Evolutionary conservation across 2,888 invertebrate species (phyloP), one percentile per base, ranked within the genome.

Genomic region (Sipha maydis): DNA sequence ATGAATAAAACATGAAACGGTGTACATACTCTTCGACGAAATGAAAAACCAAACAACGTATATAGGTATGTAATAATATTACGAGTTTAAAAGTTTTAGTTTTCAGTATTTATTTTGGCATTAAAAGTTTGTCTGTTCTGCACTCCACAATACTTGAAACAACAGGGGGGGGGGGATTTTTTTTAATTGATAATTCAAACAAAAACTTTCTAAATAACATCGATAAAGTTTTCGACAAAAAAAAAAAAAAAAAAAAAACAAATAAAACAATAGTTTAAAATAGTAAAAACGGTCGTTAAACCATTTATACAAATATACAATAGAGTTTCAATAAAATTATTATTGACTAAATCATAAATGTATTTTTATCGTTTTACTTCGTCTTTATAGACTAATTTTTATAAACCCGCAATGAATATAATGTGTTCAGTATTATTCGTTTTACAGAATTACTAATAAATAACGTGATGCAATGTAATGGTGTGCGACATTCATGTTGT

Each of bases 131-230:
- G 28, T 48, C 69, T 21, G 41, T 41, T 41, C 2, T 11, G 69
- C 56, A 19, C 34, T 31, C 73, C 48, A 3, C 11, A 28, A 71
- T 71, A 71, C 69, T n/a, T 34, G 73, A 34, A 34, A 73, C 5
- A 73, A 19, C n/a, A 34, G 73, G 48, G 14, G 14, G 4, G 73
- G 73, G 48, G 14, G 14, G 4, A 34, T 73, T 73, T 73, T 73
- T 73, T 73, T 73, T 19, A 73, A 73, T 73, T 73, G 25, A 79
- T 79, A 79, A 79, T 79, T 61, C 61, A 61, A 79, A 79, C 61
- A 79, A 79, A 79, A 79, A 79, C 61, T 79, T 79, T 79, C 61
- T 21, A 61, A 79, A 61, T 61, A 79, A 79, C 79, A 61, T 61
- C 61, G 31, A 7, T 3, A 38, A 79, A 79, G n/a, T 61, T 38